Base-by-base conservation (phyloP, 2,797 vertebrate species). In the Threskiornis aethiopicus region DNA sequence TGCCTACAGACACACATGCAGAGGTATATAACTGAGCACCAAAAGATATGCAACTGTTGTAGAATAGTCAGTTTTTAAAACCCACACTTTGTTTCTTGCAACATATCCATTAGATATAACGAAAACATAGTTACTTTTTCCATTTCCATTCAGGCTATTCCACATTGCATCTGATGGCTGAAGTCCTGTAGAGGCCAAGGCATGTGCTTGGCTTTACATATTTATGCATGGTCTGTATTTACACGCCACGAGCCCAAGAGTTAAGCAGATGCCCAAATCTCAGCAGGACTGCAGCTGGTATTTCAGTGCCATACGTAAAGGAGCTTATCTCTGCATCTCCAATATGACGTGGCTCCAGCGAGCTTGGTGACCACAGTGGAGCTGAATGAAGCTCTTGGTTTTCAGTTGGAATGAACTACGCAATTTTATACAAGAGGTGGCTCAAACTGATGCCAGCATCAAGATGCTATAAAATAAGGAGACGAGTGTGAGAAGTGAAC, bases 351-450 rank as follows among this genome's bases (percentile, higher is more conserved):
- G 19, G 79, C 64, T 72, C 82, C 57, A 78, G 35, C 2, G 0
- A 84, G 49, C 6, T 41, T 35, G 7, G 17, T 5, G 39, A 73
- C 9, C 69, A 39, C 33, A 15, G 4, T 0, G 12, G 5, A 70
- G n/a, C 22, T 41, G 31, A 66, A 61, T 18, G 16, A 46, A 88
- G 84, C 55, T 21, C 39, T 7, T 8, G 12, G n/a, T 35, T 55
- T 77, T 11, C 47, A 51, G 14, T 0, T 44, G n/a, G 20, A 89
- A 58, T 4, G 1, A 79, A n/a, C 3, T 3, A n/a, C 1, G 0
- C 21, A 29, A 1, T 33, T 65, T 25, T 16, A 33, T 31, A 75
- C 3, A 0, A 67, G 41, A 69, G 31, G 20, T 3, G 0, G 16
- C 29, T 54, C 66, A 35, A 42, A 58, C 0, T 16, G 51, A 66